Base-by-base conservation (phyloP, 2,888 invertebrate genomes). In the Bombylius discolor region DNA sequence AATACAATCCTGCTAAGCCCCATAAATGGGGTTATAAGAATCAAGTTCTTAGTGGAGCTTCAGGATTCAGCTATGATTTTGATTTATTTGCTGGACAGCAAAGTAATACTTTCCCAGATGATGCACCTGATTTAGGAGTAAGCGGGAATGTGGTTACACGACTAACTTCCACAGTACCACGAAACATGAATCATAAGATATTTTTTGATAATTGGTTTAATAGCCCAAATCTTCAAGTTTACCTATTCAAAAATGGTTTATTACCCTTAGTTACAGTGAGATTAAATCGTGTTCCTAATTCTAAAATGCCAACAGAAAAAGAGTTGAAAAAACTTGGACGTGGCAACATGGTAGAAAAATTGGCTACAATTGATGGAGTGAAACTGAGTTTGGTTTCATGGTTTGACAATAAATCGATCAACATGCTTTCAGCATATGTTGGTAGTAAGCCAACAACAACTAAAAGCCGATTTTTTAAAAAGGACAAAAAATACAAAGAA, bases 1-100 rank as follows among this genome's bases (percentile, higher is more conserved):
- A 68, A 59, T 69, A 69, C 56, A 70, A 69, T 58, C 65, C 68
- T 6, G 65, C 65, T 56, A 68, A 69, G 56, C 65, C 68, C 5
- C 63, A 68, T 52, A 70, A 68, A 60, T 68, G 67, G 67, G 66
- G 65, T 23, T 69, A 65, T 47, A 68, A 67, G 64, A 65, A 66
- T 49, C 65, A 66, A 59, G 68, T 68, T n/a, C 55, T 70, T 32
- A 70, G 68, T 60, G 68, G 68, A n/a, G 63, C 66, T 4, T 67
- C 66, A 51, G 67, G 68, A 0, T 70, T 70, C 53, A 67, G 67
- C 47, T 70, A 68, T 49, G 69, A 70, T 58, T 71, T 70, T 56
- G 66, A 70, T 32, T 61, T 70, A 45, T 70, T 62, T 62, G 61
- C 65, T 57, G 69, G 67, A 23, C 58, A 62, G 45, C 63, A 66